phyloP scores from a whole-genome alignment of 2,888 invertebrate species.

The Patella depressa region DNA sequence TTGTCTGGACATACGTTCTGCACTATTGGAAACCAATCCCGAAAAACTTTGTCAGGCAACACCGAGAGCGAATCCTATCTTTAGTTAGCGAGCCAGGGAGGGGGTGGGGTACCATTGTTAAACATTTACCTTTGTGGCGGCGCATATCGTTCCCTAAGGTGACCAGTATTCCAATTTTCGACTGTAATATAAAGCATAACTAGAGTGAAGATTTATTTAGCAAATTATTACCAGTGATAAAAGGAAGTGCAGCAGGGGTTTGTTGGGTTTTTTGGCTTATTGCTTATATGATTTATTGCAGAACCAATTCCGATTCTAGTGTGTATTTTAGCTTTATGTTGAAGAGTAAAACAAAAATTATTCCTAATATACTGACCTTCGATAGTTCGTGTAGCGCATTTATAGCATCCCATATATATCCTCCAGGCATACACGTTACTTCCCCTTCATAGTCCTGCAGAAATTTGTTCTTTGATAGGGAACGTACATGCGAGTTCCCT shows the following conservation, averaged over 20 bases:
- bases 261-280: too few relatives aligned
- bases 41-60: too few relatives aligned
- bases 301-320: too few relatives aligned
- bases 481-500: not conserved
- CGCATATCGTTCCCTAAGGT: not conserved
- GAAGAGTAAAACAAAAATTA: not conserved
- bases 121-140: not conserved
- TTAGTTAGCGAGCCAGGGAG: too few relatives aligned
- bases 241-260: too few relatives aligned
- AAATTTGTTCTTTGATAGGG: not conserved
- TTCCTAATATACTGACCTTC: not conserved
- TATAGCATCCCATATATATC: not conserved
- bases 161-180: not conserved
- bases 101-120: too few relatives aligned
- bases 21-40: too few relatives aligned
- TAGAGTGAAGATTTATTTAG: not conserved
- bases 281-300: too few relatives aligned
- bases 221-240: too few relatives aligned
- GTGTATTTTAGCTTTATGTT: too few relatives aligned
- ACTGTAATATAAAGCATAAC: not conserved
- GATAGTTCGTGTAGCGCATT: not conserved
- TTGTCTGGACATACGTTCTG: too few relatives aligned
- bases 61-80: too few relatives aligned
- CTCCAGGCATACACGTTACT: not conserved
- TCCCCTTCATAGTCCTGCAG: not conserved